phyloP scores from a whole-genome alignment of 2,797 vertebrate species.

The Aselliscus stoliczkanus region DNA sequence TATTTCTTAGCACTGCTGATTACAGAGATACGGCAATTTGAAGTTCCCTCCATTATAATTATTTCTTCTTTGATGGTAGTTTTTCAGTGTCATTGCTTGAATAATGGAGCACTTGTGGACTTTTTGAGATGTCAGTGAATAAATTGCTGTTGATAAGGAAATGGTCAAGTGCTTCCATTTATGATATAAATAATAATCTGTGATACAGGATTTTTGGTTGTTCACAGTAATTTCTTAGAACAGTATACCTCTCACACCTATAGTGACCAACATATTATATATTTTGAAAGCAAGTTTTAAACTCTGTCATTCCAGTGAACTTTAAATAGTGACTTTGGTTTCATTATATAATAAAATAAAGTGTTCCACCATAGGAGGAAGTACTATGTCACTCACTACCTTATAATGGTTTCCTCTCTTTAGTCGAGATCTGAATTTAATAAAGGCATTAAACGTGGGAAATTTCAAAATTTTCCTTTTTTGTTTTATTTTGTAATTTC shows the following conservation, averaged over 20 bases:
- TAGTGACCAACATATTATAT: background rate
- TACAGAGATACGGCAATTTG: conserved; percentile 17
- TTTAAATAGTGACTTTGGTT: background rate
- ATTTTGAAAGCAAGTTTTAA: background rate
- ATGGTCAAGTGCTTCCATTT: background rate
- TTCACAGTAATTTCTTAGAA: background rate
- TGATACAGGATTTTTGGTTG: background rate
- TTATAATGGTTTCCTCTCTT: background rate
- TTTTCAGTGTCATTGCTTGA: background rate
- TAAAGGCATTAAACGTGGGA: background rate
- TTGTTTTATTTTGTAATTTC: background rate
- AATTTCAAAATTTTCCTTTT: conserved; percentile 9
- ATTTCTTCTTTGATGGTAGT: background rate
- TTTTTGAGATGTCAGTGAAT: background rate
- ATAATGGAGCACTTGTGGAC: background rate
- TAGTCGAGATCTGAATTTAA: background rate
- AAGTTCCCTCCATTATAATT: background rate
- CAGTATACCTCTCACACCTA: accelerated
- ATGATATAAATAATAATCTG: background rate
- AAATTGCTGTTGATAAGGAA: background rate
- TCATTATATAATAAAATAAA: background rate
- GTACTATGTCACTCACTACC: background rate
- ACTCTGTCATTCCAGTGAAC: background rate
- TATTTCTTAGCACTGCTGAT: conserved; percentile 24
- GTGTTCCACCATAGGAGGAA: background rate